Base-by-base conservation (phyloP, 1,140 invertebrate genomes). In the Asbolus verrucosus region DNA sequence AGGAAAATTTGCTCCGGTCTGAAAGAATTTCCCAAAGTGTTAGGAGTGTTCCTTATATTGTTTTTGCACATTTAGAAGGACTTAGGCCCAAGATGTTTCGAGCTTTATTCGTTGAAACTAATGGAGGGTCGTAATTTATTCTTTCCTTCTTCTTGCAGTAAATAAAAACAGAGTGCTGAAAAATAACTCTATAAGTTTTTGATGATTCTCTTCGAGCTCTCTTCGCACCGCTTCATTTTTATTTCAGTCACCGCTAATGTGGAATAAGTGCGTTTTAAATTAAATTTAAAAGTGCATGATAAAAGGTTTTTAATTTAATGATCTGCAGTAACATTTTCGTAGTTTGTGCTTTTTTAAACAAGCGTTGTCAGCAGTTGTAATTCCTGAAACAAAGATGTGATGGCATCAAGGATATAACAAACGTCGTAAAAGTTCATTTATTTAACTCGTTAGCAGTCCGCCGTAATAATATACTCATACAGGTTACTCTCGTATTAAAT, bases 241-340 rank as follows among this genome's bases (percentile, higher is more conserved):
- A 50, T 24, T 50, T 50, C 18, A 27, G 43, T 43, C 15, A 4
- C 13, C 39, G 16, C 16, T 43, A 43, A 43, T 43, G 6, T 43
- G 4, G 15, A 16, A 19, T 50, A 24, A 50, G 18, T 50, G 24
- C 43, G 19, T 27, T 50, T 24, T 11, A 27, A 50, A 50, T 50
- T 50, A 50, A n/a, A n/a, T n/a, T n/a, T n/a, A n/a, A 9, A 11
- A 5, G 18, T 11, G 9, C 11, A 3, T 36, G 3, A 36, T 50
- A 27, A 5, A 50, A 50, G 18, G 19, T 27, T 50, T 50, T 50
- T 24, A 27, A 24, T 50, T 50, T 1, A 54, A 54, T n/a, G n/a
- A n/a, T n/a, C 21, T 54, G 13, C 18, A 54, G 27, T 54, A 4
- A 13, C 21, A 27, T 54, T 54, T 54, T 24, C 9, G 33, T 36